Evolutionary conservation across 2,797 vertebrate genomes (phyloP), one percentile per base, ranked within the genome.

Genomic region (Ispidina lecontei): DNA sequence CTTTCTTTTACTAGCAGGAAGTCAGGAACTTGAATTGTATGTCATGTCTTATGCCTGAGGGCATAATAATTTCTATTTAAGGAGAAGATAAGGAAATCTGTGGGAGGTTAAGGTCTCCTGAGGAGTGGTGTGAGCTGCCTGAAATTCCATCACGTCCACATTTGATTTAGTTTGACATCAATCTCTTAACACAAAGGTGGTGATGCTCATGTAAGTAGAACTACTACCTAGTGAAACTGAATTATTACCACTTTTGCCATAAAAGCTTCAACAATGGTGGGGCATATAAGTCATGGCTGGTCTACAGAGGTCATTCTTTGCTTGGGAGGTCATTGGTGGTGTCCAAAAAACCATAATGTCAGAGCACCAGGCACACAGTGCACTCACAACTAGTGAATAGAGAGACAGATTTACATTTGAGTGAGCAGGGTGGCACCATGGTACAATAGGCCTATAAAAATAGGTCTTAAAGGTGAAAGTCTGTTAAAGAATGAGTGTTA

Each of bases 91-190:
- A 72, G 39, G 70, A 76, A 84, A 63, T 39, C 51, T 43, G 18
- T 91, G 47, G 31, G 64, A 91, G 13, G 46, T 85, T 31, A 76
- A 59, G 26, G 25, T 52, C 31, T 91, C 22, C 52, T 67, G 25
- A 65, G 33, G 29, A 59, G 20, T 37, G n/a, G 6, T 60, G 49
- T 22, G 23, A 43, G 46, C 9, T 84, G 41, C 15, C 49, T 86
- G 56, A 58, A 62, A 60, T 78, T 58, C 29, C 29, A 46, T 4
- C 65, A 17, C 12, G 31, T 43, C 26, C 46, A 33, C 29, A 55
- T 49, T 81, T 68, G 56, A 46, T 67, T 95, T 58, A 41, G n/a
- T 93, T 82, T 89, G 44, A 76, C 65, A 76, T 56, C 19, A 49
- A 41, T 56, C 49, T 70, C 37, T 41, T 41, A 56, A 87, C 82